These are phyloP conservation scores for Phrynosoma platyrhinos DNA, from an alignment of 2,113 vertebrate species.

Conservation along the genomic window DNA sequence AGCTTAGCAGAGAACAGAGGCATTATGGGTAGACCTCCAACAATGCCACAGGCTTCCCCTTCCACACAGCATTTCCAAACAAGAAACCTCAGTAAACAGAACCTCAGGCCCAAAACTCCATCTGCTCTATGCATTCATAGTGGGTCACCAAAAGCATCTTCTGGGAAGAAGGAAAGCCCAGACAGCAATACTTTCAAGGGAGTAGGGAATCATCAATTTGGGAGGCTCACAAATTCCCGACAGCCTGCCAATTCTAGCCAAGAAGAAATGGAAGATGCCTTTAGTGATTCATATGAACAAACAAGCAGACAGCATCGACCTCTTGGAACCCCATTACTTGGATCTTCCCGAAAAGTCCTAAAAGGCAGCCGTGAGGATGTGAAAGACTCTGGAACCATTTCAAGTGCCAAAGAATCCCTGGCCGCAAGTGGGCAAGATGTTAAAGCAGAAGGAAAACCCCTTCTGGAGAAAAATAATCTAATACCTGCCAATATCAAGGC, in stretches of 20 bases:
- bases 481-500: conserved; percentile 63
- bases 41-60: conserved; percentile 21
- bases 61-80: neutral
- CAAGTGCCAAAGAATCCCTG: conserved; percentile 26
- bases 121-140: neutral
- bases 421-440: conserved; percentile 14
- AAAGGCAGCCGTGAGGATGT: neutral
- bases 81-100: neutral
- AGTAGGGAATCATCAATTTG: neutral
- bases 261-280: neutral
- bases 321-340: neutral
- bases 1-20: neutral
- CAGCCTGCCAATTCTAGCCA: neutral
- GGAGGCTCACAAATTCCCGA: neutral
- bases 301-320: neutral
- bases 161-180: conserved; percentile 9
- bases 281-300: neutral
- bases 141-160: conserved; percentile 8
- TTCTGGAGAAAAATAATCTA: conserved; percentile 20
- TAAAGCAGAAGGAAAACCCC: conserved; percentile 38
- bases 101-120: conserved; percentile 29
- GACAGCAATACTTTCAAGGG: conserved; percentile 12
- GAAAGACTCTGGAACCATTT: neutral
- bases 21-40: conserved; percentile 7
- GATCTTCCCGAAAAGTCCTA: neutral